Conservation (phyloP, 2,113 vertebrate genomes). For the Cervus canadensis region DNA sequence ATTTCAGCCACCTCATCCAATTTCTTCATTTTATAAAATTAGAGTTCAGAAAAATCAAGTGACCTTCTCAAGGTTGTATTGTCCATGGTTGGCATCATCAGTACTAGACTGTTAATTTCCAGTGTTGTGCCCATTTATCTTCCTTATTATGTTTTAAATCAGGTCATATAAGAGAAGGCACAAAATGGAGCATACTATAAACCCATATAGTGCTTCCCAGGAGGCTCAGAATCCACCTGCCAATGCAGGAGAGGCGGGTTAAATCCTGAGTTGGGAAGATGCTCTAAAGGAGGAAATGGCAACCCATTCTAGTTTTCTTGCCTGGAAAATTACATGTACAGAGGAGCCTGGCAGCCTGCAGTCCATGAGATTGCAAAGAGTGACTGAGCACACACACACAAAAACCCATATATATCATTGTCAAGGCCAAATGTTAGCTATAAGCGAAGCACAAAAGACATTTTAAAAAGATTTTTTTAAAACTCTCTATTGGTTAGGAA, state of each 20-base stretch:
- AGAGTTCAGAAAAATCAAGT: not conserved
- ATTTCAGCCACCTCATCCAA: not conserved
- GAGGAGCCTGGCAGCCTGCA: not conserved
- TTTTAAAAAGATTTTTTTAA: not conserved
- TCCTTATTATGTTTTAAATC: not conserved
- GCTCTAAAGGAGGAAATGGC: not conserved
- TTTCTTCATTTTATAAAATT: not conserved
- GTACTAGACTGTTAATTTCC: not conserved
- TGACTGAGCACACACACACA: not conserved
- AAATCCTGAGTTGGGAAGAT: not conserved
- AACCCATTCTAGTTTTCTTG: not conserved
- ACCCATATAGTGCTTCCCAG: not conserved
- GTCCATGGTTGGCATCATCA: not conserved
- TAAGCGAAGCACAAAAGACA: not conserved
- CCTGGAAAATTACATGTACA: not conserved
- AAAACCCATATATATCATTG: not conserved
- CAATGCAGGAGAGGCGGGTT: not conserved
- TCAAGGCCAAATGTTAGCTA: not conserved
- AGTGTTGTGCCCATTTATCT: not conserved
- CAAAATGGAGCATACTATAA: not conserved
- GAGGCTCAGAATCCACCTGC: not conserved
- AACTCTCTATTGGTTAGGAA: not conserved
- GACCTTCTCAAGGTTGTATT: not conserved
- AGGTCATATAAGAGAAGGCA: not conserved
- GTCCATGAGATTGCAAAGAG: not conserved